phyloP scores from a whole-genome alignment of 1,140 invertebrate genomes.

The Vanessa tameamea region DNA sequence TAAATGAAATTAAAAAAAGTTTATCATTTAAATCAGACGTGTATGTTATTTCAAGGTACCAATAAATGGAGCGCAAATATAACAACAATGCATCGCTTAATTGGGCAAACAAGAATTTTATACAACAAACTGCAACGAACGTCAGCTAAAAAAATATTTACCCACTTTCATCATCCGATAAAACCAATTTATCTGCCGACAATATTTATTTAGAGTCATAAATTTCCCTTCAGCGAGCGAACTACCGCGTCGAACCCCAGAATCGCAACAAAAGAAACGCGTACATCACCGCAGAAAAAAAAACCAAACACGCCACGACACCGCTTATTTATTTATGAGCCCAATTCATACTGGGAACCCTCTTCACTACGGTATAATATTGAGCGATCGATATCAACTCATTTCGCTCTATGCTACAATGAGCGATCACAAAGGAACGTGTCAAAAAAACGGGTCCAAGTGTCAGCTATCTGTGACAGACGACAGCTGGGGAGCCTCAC shows the following conservation, averaged over 20 bases:
- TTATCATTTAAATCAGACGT: neutral
- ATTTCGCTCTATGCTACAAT: conserved; percentile 65
- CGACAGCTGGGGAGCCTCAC: conserved; percentile 72
- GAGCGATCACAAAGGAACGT: conserved; percentile 62
- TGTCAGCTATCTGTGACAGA: conserved; percentile 74
- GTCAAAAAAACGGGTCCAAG: conserved; percentile 71
- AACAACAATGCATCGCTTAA: conserved; percentile 34
- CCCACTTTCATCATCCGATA: conserved; percentile 43
- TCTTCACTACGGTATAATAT: conserved; percentile 64
- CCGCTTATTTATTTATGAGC: conserved; percentile 78
- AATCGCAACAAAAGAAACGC: conserved; percentile 62
- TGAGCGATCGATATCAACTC: conserved; percentile 75
- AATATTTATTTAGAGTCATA: conserved; percentile 65
- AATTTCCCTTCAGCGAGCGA: conserved; percentile 52
- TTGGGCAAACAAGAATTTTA: conserved; percentile 39
- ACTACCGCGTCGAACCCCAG: conserved; percentile 61
- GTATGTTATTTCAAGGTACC: conserved; percentile 13
- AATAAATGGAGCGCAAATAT: conserved; percentile 18
- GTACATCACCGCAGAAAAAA: conserved; percentile 66
- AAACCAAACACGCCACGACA: conserved; percentile 71
- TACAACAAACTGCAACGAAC: conserved; percentile 23
- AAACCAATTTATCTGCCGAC: conserved; percentile 48
- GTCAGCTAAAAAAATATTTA: conserved; percentile 47
- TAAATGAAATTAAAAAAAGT: conserved; percentile 1
- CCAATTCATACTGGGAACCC: conserved; percentile 70